These are phyloP conservation scores for Eucidaris tribuloides DNA, from an alignment of 35 echinoderm and acorn worm species.

Conservation along the genomic window DNA sequence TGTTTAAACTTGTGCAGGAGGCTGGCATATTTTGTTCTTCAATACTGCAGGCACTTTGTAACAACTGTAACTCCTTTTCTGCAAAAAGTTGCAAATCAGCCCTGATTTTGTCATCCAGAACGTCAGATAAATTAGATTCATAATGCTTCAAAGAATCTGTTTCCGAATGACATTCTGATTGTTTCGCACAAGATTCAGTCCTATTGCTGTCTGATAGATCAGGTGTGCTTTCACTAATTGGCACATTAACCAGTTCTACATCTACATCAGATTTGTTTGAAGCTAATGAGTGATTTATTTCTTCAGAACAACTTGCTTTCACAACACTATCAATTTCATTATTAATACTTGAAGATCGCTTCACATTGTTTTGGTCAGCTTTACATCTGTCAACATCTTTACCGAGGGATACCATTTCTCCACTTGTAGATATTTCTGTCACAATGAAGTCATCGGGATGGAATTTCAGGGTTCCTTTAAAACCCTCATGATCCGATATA, in stretches of 20 bases:
- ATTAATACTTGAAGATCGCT: background rate
- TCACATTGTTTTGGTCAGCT: background rate
- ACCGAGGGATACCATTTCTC: conserved; percentile 35
- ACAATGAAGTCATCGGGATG: conserved; percentile 48
- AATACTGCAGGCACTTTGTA: background rate
- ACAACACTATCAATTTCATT: background rate
- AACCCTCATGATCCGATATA: conserved; percentile 19
- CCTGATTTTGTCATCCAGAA: background rate
- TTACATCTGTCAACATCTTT: background rate
- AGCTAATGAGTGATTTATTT: background rate
- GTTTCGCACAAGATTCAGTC: too few species aligned
- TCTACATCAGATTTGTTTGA: background rate
- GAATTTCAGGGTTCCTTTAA: conserved; percentile 32
- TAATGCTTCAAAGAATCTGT: background rate
- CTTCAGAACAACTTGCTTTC: background rate
- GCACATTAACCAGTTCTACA: background rate
- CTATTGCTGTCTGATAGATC: too few species aligned
- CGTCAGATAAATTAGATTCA: background rate
- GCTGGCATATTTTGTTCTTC: background rate
- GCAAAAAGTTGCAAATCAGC: conserved; percentile 12
- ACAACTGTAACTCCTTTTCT: background rate
- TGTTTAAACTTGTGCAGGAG: background rate
- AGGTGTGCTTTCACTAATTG: too few species aligned
- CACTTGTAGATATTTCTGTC: conserved; percentile 35
- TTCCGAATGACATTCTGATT: too few species aligned